A percentile compares a stretch with the other conserved stretches of the same genome.
Conservation (phyloP, 2,113 vertebrate genomes). For the Alligator mississippiensis region DNA sequence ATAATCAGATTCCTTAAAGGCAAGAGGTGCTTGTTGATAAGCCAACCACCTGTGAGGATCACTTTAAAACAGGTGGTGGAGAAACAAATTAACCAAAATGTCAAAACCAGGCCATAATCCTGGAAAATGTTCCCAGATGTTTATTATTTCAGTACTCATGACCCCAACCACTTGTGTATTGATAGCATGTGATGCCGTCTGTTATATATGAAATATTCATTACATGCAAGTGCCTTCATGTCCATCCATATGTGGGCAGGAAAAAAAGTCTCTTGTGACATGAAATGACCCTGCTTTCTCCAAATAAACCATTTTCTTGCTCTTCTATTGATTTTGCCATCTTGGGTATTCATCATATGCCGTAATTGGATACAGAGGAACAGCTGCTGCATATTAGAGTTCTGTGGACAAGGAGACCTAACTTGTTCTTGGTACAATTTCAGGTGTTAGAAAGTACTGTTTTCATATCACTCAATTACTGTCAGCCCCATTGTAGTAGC, state of each 20-base stretch:
- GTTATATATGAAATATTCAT: neutral
- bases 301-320: neutral
- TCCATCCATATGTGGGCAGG: neutral
- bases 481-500: neutral
- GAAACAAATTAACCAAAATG: neutral
- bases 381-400: neutral
- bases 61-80: constrained; percentile 18
- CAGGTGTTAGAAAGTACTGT: neutral
- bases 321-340: neutral
- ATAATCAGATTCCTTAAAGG: neutral
- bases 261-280: neutral
- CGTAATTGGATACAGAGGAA: neutral
- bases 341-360: neutral
- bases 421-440: constrained; percentile 1
- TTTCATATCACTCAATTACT: neutral
- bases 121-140: neutral
- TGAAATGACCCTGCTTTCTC: neutral
- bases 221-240: neutral
- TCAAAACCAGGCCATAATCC: neutral
- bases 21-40: neutral
- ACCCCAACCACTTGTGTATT: neutral
- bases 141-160: neutral
- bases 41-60: neutral
- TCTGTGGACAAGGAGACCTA: neutral
- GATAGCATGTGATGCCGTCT: neutral